These are phyloP conservation scores for Troilus luridus DNA, from an alignment of 2,888 invertebrate genomes.

Conservation along the genomic window DNA sequence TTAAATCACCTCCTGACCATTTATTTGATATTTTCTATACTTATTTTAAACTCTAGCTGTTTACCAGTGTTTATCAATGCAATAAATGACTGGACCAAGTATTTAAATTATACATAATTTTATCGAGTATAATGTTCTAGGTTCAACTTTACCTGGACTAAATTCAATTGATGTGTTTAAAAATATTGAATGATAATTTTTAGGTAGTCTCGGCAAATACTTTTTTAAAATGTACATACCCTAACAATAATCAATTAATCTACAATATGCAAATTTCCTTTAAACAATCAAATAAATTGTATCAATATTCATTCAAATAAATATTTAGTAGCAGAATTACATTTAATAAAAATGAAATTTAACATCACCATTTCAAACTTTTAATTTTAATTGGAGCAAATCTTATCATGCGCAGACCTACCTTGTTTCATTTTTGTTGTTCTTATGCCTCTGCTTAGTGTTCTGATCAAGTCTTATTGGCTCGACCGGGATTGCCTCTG, in stretches of 20 bases:
- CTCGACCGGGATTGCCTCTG: slow-evolving; percentile 63
- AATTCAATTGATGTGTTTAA: neutral
- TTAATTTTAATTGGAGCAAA: neutral
- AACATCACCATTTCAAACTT: neutral
- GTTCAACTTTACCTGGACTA: too few relatives aligned
- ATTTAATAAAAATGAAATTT: neutral
- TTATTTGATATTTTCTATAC: too few relatives aligned
- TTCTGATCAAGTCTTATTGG: slow-evolving; percentile 11
- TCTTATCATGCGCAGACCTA: slow-evolving; percentile 33
- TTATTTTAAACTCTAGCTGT: too few relatives aligned
- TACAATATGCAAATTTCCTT: neutral
- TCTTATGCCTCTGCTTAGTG: slow-evolving; percentile 45
- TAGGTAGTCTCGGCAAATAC: neutral
- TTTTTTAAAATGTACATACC: neutral
- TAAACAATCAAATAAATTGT: neutral
- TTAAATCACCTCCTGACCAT: too few relatives aligned
- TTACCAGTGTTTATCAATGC: too few relatives aligned
- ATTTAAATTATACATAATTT: too few relatives aligned
- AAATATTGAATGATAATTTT: neutral
- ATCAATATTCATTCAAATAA: slow-evolving; percentile 33
- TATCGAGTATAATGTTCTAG: too few relatives aligned
- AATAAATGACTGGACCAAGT: too few relatives aligned
- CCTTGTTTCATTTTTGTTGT: slow-evolving; percentile 56
- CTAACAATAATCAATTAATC: neutral
- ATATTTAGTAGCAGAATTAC: neutral